Percentiles rank a stretch among this genome's conserved stretches.
Conservation (phyloP, 2,797 vertebrate genomes). For the Diplodus sargus region DNA sequence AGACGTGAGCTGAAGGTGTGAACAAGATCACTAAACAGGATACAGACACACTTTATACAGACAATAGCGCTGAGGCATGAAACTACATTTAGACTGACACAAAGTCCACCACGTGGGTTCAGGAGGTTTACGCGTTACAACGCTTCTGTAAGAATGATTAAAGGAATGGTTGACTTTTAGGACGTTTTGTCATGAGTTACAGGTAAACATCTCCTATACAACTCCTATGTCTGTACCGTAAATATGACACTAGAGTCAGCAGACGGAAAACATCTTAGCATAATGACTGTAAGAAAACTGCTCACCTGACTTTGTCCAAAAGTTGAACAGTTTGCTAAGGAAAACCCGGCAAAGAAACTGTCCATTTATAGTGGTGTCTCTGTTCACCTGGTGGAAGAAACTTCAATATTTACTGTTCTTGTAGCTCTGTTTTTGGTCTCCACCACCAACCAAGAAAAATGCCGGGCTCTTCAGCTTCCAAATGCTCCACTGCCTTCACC, state of each 20-base stretch:
- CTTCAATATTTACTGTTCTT: background rate
- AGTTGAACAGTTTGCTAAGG: background rate
- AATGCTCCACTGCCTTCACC: background rate
- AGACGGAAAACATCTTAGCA: background rate
- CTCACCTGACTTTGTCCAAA: background rate
- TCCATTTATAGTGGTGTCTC: too few relatives aligned
- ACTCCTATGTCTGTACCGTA: background rate
- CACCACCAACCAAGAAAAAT: background rate
- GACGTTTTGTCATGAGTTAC: background rate
- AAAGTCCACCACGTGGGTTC: background rate
- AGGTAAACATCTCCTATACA: background rate
- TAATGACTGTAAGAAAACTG: background rate
- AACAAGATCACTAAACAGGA: slow-evolving; percentile 22
- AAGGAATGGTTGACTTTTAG: background rate
- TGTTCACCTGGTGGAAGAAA: too few relatives aligned
- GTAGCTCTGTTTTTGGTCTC: background rate
- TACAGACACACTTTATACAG: slow-evolving; percentile 21
- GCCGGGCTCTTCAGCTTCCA: background rate
- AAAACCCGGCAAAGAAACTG: background rate
- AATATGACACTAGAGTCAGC: background rate
- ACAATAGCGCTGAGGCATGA: background rate
- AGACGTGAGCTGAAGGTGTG: slow-evolving; percentile 10
- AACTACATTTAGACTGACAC: slow-evolving; percentile 10
- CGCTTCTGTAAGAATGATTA: background rate
- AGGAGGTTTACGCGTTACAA: background rate